These are phyloP conservation scores for Papilio helenus DNA, from an alignment of 1,140 invertebrate genomes.

Conservation along the genomic window DNA sequence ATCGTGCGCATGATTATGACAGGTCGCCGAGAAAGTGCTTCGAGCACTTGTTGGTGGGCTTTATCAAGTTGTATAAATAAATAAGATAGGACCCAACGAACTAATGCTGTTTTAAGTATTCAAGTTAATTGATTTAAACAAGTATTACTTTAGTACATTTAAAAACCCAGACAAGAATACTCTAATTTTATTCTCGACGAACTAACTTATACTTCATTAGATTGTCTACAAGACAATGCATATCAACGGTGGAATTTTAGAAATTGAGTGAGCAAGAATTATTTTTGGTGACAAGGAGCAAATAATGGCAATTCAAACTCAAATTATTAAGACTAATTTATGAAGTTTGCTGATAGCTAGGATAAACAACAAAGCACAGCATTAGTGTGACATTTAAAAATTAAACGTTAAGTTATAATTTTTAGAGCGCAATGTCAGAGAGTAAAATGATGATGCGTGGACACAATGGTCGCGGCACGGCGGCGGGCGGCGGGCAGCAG, in stretches of 20 bases:
- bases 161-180: background rate
- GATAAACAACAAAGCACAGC: constrained; percentile 39
- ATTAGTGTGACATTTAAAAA: constrained; percentile 56
- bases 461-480: constrained; percentile 67
- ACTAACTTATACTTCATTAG: too few species aligned
- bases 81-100: background rate
- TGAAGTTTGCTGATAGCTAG: background rate
- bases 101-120: background rate
- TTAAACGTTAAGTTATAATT: constrained; percentile 71
- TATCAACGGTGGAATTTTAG: too few species aligned
- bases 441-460: constrained; percentile 64
- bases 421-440: constrained; percentile 70
- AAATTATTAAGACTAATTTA: too few species aligned
- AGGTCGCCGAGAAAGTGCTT: constrained; percentile 46
- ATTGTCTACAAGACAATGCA: too few species aligned
- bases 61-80: constrained; percentile 27
- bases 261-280: too few species aligned
- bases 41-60: background rate
- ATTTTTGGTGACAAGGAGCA: too few species aligned
- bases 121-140: background rate
- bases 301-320: background rate
- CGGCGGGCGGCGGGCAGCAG: constrained; percentile 50
- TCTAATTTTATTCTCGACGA: background rate
- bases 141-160: background rate
- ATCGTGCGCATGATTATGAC: constrained; percentile 55